Base-by-base conservation (phyloP, 2,113 vertebrate species). In the Ameiurus melas region DNA sequence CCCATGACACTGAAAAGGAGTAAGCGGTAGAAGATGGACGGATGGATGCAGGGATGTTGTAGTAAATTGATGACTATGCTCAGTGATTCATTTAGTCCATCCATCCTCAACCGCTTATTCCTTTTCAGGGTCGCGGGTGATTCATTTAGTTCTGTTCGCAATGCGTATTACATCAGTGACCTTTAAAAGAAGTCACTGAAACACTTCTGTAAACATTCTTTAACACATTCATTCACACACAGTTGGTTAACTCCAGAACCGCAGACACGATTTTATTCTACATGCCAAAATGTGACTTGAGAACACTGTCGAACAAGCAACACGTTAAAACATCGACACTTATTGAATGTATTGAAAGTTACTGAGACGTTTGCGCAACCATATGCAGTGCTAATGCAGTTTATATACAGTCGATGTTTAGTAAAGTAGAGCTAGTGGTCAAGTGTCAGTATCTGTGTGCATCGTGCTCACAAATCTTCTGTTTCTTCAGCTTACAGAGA, bases 401-500 rank as follows among this genome's bases (percentile, higher is more conserved):
- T 53, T 7, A 79, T 79, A 27, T 30, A 3, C 55, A 36, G 53
- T 58, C 55, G 33, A 16, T 3, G 7, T 3, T 20, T 55, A 30
- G 43, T 79, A 55, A 79, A 30, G 47, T n/a, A 53, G 47, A 10
- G 12, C 53, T 22, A 33, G 53, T 36, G 19, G n/a, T 57, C 14
- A 33, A 7, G 14, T 64, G 73, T 39, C n/a, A 30, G n/a, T 64
- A 43, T 25, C 14, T 51, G 33, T 88, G 71, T 83, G 51, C 20
- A 84, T 64, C 47, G 10, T 70, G 14, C 4, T 71, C 57, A 55
- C 30, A 20, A 22, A 22, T 4, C 10, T 0, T 87, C n/a, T 81
- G 3, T 20, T 73, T 7, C 36, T 39, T 83, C 51, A 90, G 89
- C 43, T 79, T 36, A 10, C 66, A 57, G 25, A 7, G 60, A 86